Evolutionary conservation across 2,888 invertebrate species (phyloP).

Genomic region (Elaeidobius kamerunicus): DNA sequence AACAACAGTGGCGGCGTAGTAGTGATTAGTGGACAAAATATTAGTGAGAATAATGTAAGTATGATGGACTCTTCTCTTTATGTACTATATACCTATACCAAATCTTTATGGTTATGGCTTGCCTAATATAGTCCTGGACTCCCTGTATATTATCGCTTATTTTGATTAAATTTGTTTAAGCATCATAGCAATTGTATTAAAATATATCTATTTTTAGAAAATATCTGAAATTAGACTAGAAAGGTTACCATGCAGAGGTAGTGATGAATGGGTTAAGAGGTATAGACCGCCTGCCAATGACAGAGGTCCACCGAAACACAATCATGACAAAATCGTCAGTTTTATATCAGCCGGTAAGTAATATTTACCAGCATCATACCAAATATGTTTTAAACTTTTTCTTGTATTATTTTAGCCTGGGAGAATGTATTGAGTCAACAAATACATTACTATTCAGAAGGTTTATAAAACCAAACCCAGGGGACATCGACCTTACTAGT

Average conservation of each 20-base stretch:
- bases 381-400: too few relatives aligned
- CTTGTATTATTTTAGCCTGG: constrained; percentile 78
- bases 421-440: constrained; percentile 58
- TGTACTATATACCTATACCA: too few relatives aligned
- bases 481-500: constrained; percentile 7
- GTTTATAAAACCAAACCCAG: constrained; percentile 40
- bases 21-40: constrained; percentile 20
- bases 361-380: too few relatives aligned
- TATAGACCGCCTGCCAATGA: constrained; percentile 43
- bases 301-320: constrained; percentile 50
- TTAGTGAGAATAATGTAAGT: constrained; percentile 30
- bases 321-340: constrained; percentile 61
- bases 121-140: too few relatives aligned
- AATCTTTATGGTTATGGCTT: too few relatives aligned
- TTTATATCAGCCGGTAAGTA: constrained; percentile 62
- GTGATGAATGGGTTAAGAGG: constrained; percentile 14
- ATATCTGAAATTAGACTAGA: constrained; percentile 14
- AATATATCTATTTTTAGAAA: too few relatives aligned
- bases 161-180: neutral
- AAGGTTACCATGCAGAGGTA: constrained; percentile 15
- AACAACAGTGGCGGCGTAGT: constrained; percentile 6
- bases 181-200: too few relatives aligned
- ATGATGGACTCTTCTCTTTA: too few relatives aligned
- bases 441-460: constrained; percentile 59
- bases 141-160: neutral